phyloP scores from a whole-genome alignment of 2,113 vertebrate genomes.

The Gobiocypris rarus region DNA sequence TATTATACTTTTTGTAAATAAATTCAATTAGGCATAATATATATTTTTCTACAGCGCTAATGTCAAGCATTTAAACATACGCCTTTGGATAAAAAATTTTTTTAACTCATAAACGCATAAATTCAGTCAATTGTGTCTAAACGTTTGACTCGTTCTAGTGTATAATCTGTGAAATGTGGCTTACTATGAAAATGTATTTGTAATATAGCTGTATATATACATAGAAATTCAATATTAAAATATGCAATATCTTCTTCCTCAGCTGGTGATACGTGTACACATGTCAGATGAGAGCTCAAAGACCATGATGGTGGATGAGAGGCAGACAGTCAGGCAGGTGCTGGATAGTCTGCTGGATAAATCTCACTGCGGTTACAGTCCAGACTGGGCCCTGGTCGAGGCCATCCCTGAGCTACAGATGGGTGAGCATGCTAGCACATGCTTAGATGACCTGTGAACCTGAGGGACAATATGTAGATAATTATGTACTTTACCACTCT shows the following conservation, averaged over 20 bases:
- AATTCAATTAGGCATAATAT: not conserved
- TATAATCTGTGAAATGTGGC: not conserved
- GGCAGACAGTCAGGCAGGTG: slow-evolving; percentile 95
- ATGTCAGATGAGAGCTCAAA: slow-evolving; percentile 99
- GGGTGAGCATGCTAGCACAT: slow-evolving; percentile 78
- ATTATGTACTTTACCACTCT: not conserved
- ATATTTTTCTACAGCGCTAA: not conserved
- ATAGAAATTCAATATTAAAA: not conserved
- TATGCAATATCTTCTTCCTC: too few species aligned
- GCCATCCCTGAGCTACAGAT: slow-evolving; percentile 95
- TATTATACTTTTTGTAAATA: too few species aligned
- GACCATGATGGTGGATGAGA: slow-evolving; percentile 99
- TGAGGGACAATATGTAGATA: not conserved
- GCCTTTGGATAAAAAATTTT: not conserved
- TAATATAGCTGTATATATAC: not conserved
- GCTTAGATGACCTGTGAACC: not conserved
- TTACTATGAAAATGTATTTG: not conserved
- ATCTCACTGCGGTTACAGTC: slow-evolving; percentile 94
- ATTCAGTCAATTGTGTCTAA: not conserved
- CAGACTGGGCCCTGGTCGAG: slow-evolving; percentile 96
- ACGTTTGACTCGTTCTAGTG: not conserved
- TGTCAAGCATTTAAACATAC: not conserved
- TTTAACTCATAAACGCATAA: not conserved
- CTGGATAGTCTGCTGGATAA: slow-evolving; percentile 97
- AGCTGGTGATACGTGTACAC: slow-evolving; percentile 97